Base-by-base conservation (phyloP, 1,140 invertebrate genomes). In the Lasioglossum baleicum region DNA sequence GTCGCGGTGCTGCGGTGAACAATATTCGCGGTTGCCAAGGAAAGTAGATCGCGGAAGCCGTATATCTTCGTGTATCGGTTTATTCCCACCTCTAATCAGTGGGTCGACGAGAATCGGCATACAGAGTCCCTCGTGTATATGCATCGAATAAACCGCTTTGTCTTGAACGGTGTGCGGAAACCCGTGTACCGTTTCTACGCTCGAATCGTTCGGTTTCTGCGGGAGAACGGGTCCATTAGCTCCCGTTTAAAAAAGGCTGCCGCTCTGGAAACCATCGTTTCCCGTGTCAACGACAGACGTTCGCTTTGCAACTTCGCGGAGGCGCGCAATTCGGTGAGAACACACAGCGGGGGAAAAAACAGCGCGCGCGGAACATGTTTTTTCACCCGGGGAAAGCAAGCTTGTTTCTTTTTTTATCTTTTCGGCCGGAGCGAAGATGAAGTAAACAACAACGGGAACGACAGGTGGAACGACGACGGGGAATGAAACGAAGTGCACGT, bases 61-160 rank as follows among this genome's bases (percentile, higher is more conserved):
- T 73, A 83, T 75, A 84, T 82, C 80, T 76, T 70, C 80, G 53
- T 81, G 53, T 81, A 87, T 86, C 77, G 78, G 85, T 86, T 83
- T 83, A 86, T 86, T 86, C 85, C 84, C 84, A 80, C 74, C 81
- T 87, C 81, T 83, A 86, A 87, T 87, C 85, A 83, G 70, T 64
- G 81, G 74, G 40, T n/a, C 84, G 77, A 77, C 70, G 66, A 83
- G 81, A 35, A 5, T 70, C 42, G 69, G 81, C 61, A 86, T 70
- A 65, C 73, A 63, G 80, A 86, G 74, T 87, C 81, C 85, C 85
- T 81, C 40, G 84, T 86, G 85, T 84, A 87, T 87, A 86, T 87
- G 81, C 77, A 86, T 87, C 58, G 77, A 74, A 42, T 74, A 35
- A 8, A 13, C 42, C 72, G 80, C 85, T 83, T 83, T 86, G 81